phyloP scores from a whole-genome alignment of 2,113 vertebrate species.

The Pandion haliaetus region DNA sequence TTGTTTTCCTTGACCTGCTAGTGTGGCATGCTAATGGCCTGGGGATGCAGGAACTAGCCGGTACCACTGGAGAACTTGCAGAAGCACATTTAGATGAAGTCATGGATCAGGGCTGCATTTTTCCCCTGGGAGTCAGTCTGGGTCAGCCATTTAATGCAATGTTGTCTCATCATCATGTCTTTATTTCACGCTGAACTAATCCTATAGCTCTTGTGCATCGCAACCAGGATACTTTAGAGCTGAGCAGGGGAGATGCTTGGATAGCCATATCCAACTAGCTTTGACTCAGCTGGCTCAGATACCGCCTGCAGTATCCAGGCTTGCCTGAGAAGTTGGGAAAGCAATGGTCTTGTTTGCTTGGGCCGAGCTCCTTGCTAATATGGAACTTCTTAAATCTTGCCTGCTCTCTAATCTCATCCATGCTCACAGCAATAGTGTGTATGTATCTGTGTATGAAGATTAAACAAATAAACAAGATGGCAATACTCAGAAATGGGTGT shows the following conservation, averaged over 20 bases:
- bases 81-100: background rate
- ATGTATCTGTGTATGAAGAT: rapidly evolving
- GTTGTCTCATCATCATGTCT: background rate
- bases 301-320: background rate
- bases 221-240: background rate
- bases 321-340: background rate
- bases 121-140: background rate
- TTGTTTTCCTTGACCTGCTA: background rate
- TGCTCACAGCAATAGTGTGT: rapidly evolving
- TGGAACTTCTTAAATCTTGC: background rate
- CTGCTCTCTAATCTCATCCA: background rate
- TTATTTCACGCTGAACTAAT: background rate
- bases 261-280: rapidly evolving
- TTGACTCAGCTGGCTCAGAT: background rate
- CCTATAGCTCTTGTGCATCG: background rate
- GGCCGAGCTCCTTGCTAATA: background rate
- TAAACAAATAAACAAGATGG: background rate
- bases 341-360: background rate
- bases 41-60: background rate
- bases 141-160: background rate
- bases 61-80: background rate
- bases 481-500: rapidly evolving
- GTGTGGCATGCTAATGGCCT: background rate
- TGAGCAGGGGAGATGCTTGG: background rate
- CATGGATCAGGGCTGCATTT: background rate